phyloP scores from a whole-genome alignment of 1,140 invertebrate species.

The Cyphomyrmex costatus region DNA sequence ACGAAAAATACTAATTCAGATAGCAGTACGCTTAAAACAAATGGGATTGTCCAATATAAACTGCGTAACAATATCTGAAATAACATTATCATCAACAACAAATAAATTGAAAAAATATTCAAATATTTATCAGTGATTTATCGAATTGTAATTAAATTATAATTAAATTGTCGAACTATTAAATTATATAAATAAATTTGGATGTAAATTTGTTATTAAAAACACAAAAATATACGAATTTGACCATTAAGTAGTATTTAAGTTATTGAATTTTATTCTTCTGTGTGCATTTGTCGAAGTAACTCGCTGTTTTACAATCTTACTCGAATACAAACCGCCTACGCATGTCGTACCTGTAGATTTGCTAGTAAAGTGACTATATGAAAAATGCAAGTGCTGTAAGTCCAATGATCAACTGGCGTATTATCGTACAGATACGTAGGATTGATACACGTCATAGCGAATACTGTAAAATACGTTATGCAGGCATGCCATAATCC shows the following conservation, averaged over 20 bases:
- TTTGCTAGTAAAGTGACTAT: conserved; percentile 86
- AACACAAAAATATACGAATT: not conserved
- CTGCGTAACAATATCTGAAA: conserved; percentile 89
- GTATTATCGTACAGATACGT: conserved; percentile 82
- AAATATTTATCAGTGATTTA: not conserved
- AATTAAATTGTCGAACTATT: not conserved
- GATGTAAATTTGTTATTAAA: not conserved
- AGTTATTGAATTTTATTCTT: not conserved
- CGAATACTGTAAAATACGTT: conserved; percentile 87
- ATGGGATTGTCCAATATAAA: conserved; percentile 89
- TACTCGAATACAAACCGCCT: not conserved
- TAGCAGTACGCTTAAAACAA: conserved; percentile 87
- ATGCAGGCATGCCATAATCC: conserved; percentile 88
- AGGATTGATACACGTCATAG: conserved; percentile 83
- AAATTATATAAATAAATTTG: not conserved
- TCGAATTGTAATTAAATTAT: too few species aligned
- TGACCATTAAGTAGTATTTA: not conserved
- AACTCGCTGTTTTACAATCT: not conserved
- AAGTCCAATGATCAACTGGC: conserved; percentile 83
- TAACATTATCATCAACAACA: conserved; percentile 5
- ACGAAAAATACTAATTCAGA: conserved; percentile 89
- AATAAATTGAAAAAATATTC: conserved; percentile 17
- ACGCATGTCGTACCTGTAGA: conserved; percentile 84
- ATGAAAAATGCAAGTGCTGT: conserved; percentile 86
- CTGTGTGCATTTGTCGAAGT: not conserved